A percentile compares a stretch with the other conserved stretches of the same genome.
Evolutionary conservation across 2,797 vertebrate species (phyloP).

Genomic region (Emydoidea blandingii): DNA sequence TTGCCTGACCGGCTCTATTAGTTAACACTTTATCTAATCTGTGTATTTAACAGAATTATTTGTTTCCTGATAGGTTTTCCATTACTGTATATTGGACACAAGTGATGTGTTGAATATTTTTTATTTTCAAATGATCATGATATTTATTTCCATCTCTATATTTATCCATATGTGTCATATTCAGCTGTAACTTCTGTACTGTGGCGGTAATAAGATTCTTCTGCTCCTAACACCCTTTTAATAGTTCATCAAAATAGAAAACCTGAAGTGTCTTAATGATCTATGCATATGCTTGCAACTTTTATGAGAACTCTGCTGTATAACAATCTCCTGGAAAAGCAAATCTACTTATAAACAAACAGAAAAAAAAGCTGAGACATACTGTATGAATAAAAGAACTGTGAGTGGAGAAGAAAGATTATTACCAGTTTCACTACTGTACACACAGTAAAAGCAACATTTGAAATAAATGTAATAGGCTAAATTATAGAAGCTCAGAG

Average conservation of each 20-base stretch:
- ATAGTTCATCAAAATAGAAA: slow-evolving; percentile 17
- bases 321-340: not conserved
- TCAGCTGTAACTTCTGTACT: not conserved
- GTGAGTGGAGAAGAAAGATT: not conserved
- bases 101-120: not conserved
- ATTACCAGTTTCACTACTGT: not conserved
- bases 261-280: not conserved
- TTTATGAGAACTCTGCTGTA: not conserved
- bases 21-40: not conserved
- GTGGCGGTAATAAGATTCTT: not conserved
- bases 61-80: not conserved
- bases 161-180: not conserved
- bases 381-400: not conserved
- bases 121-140: not conserved
- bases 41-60: not conserved
- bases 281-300: not conserved
- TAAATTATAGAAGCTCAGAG: not conserved
- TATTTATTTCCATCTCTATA: not conserved
- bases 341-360: not conserved
- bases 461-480: not conserved
- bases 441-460: not conserved
- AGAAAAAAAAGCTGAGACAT: not conserved
- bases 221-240: not conserved
- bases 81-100: not conserved
- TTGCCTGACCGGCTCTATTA: not conserved